These are phyloP conservation scores for Phalloptychus januarius DNA, from an alignment of 2,797 vertebrate species.

Conservation along the genomic window DNA sequence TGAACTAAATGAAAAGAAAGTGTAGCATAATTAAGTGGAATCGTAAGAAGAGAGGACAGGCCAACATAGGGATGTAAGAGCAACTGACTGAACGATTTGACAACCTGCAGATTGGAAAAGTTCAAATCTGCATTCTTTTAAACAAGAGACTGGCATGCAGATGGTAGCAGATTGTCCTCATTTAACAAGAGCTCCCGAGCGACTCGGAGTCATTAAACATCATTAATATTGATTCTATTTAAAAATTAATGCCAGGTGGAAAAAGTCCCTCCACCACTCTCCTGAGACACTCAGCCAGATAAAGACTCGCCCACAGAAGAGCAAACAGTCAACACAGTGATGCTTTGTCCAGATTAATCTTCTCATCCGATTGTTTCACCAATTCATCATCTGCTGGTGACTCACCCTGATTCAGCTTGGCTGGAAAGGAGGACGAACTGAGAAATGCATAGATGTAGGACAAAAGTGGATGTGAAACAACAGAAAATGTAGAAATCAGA, in stretches of 20 bases:
- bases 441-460: conserved; percentile 14
- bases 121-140: not conserved
- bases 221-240: conserved; percentile 71
- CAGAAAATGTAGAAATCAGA: not conserved
- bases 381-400: conserved; percentile 58
- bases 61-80: conserved; percentile 36
- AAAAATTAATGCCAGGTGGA: conserved; percentile 59
- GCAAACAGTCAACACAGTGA: conserved; percentile 30
- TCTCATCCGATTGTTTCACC: conserved; percentile 54
- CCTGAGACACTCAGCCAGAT: conserved; percentile 27
- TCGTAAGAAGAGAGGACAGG: not conserved
- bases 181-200: conserved; percentile 34
- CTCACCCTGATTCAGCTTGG: conserved; percentile 28
- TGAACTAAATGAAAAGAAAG: not conserved
- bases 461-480: not conserved
- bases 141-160: conserved; percentile 25
- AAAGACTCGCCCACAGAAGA: conserved; percentile 17
- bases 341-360: conserved; percentile 53
- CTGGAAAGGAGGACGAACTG: conserved; percentile 26
- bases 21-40: not conserved
- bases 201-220: conserved; percentile 31
- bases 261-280: conserved; percentile 43
- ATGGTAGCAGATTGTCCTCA: conserved; percentile 41
- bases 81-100: conserved; percentile 12
- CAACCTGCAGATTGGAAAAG: not conserved